Evolutionary conservation across 2,113 vertebrate genomes (phyloP).

Genomic region (Tinamus guttatus): DNA sequence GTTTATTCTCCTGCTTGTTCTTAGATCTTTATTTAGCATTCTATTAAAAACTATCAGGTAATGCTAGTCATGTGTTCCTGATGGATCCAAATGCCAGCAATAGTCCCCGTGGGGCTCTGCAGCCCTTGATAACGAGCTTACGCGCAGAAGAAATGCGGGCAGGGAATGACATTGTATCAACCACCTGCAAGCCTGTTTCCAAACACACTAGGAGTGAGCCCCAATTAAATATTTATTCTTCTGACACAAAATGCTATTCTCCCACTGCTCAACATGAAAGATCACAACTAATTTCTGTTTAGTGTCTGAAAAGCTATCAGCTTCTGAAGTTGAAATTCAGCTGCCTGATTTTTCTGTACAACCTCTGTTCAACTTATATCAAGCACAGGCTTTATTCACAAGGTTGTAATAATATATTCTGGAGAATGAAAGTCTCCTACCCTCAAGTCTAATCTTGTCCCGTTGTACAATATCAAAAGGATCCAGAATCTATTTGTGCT

Average conservation of each 20-base stretch:
- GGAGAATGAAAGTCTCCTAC: background rate
- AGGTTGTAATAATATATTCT: background rate
- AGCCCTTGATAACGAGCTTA: background rate
- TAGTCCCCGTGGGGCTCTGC: background rate
- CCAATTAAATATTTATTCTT: slow-evolving; percentile 29
- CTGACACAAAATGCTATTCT: background rate
- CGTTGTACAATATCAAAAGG: background rate
- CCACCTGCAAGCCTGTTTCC: background rate
- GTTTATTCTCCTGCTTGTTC: background rate
- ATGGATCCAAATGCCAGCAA: background rate
- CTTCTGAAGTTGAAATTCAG: slow-evolving; percentile 18
- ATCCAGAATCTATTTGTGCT: background rate
- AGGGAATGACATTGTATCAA: background rate
- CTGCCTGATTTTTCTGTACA: background rate
- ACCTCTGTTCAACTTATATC: background rate
- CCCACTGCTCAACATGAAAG: slow-evolving; percentile 1
- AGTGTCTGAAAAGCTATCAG: background rate
- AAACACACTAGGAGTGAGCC: background rate
- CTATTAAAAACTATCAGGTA: background rate
- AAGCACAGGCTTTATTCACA: background rate
- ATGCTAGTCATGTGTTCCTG: background rate
- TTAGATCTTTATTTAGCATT: background rate
- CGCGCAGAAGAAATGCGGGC: background rate
- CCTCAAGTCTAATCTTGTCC: background rate
- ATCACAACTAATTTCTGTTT: slow-evolving; percentile 31